Evolutionary conservation across 2,797 vertebrate genomes (phyloP), one percentile per base, ranked within the genome.

Genomic region (Amazona ochrocephala): DNA sequence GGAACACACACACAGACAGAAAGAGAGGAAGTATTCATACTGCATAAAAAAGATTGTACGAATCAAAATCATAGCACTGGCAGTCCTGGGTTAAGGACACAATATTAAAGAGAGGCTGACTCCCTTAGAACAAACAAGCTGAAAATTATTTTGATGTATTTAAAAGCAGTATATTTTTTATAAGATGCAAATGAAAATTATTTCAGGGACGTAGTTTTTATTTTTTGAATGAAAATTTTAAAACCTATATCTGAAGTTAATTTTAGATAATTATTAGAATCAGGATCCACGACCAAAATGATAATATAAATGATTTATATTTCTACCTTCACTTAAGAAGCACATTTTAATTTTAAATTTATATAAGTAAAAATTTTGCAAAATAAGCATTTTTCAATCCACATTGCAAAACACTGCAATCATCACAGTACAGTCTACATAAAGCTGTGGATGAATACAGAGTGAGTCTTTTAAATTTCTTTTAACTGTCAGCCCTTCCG

Each of bases 391-490:
- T 60, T 67, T 64, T 3, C 32, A 45, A 8, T 64, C 21, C 7
- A 15, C 34, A 23, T 44, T 60, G 3, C 18, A 50, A 76, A 58
- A 16, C 20, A 41, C 39, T 47, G 5, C 23, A 83, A 71, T 54
- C 21, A 58, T 21, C 2, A 0, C 27, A 77, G 65, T 23, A 10
- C 30, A 47, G 84, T 50, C 17, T 29, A 47, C n/a, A 17, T 75
- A 44, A 72, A 77, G 13, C 13, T 68, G 11, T 30, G 23, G 17
- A 41, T 26, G 11, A 19, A 34, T 23, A 24, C 4, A 54, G 27
- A 76, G 34, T 82, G 93, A 91, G 45, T 82, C 65, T 95, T 95
- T 90, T 73, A 54, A 58, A 93, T 95, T 95, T 87, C 21, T 89
- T 94, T 93, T 76, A 62, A 74, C 73, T 66, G 61, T 51, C 90